Evolutionary conservation across 2,888 invertebrate genomes (phyloP), one percentile per base, ranked within the genome.

Genomic region (Ophion obscuratus): DNA sequence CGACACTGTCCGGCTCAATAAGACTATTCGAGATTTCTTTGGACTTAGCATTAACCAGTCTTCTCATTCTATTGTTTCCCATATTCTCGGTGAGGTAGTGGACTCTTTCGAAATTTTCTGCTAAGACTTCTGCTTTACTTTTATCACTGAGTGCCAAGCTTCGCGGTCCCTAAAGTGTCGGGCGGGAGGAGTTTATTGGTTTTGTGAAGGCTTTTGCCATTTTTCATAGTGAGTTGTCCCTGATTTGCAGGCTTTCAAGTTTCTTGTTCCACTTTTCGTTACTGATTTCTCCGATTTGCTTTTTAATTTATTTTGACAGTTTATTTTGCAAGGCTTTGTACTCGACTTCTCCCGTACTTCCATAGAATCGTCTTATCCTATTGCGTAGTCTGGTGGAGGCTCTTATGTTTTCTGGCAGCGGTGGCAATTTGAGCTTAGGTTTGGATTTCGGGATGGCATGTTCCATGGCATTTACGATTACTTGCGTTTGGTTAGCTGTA

Each of bases 51-150:
- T 57, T 57, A 9, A 57, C 14, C 10, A 5, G 6, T n/a, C n/a
- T 57, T 17, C 2, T 57, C 1, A n/a, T 10, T 57, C n/a, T 40
- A 57, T 57, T 14, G 10, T 14, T 57, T 4, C 57, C 57, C 57
- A 57, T 57, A 10, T 57, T 57, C n/a, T 57, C 57, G 57, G 57
- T 61, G 70, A 61, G 11, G 71, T 76, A 24, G 40, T 70, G 76
- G 68, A 27, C 57, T 14, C 57, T 14, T 10, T 57, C 57, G 57
- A 57, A 57, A 10, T n/a, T 17, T n/a, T 57, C 57, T 4, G 57
- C 57, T 5, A 57, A 10, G 0, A n/a, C 57, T 17, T 57, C n/a
- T 14, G 57, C 57, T 57, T 57, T 57, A 0, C 10, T 4, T 10
- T 14, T 17, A 14, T 57, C n/a, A 4, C 57, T 57, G 10, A 57